These are phyloP conservation scores for Drosophila lacertosa DNA, from an alignment of 1,140 invertebrate genomes.

Conservation along the genomic window DNA sequence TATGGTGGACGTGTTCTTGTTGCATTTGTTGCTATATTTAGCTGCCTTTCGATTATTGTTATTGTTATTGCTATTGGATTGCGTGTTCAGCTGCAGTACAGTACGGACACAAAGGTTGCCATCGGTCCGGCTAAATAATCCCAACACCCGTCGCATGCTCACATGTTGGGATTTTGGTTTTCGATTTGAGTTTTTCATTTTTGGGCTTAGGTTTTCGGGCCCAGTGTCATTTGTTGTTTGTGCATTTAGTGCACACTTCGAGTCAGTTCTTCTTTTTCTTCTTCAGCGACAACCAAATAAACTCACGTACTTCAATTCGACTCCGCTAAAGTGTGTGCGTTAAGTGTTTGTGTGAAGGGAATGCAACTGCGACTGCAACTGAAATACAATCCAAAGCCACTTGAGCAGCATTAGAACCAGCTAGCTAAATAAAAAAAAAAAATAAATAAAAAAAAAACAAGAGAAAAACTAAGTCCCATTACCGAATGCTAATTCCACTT, in stretches of 20 bases:
- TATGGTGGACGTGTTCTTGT: slow-evolving; percentile 7
- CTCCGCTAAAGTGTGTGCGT: slow-evolving; percentile 35
- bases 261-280: slow-evolving; percentile 38
- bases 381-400: slow-evolving; percentile 51
- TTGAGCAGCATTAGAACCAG: slow-evolving; percentile 24
- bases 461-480: slow-evolving; percentile 22
- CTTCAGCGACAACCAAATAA: slow-evolving; percentile 44
- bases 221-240: slow-evolving; percentile 43
- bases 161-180: slow-evolving; percentile 44
- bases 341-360: slow-evolving; percentile 52
- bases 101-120: slow-evolving; percentile 27
- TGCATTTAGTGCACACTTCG: slow-evolving; percentile 68
- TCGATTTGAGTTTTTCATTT: slow-evolving; percentile 3
- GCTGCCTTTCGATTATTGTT: background rate
- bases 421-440: too few species aligned
- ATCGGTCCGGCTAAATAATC: slow-evolving; percentile 61
- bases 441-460: too few species aligned
- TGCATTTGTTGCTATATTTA: background rate
- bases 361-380: slow-evolving; percentile 28
- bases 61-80: background rate
- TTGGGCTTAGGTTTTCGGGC: slow-evolving; percentile 4
- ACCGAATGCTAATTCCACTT: slow-evolving; percentile 60
- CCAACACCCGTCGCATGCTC: slow-evolving; percentile 65
- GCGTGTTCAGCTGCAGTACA: slow-evolving; percentile 13
- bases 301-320: slow-evolving; percentile 70